Evolutionary conservation across 2,113 vertebrate species (phyloP).

Genomic region (Elaphurus davidianus): DNA sequence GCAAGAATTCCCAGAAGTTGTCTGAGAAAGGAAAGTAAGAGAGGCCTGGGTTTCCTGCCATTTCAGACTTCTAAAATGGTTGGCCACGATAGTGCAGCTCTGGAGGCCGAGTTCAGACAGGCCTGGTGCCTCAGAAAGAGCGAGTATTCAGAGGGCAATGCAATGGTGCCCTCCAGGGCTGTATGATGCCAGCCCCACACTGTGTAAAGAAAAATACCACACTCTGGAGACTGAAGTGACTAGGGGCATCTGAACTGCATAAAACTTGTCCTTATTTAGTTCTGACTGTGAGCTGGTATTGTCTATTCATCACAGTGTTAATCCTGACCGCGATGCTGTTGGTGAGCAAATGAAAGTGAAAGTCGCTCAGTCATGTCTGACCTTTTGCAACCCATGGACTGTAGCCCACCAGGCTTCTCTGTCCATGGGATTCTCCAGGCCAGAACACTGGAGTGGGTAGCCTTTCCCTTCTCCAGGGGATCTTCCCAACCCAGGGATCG

Average conservation of each 20-base stretch:
- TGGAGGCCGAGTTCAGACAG: not conserved
- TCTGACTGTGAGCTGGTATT: not conserved
- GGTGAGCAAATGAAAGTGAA: not conserved
- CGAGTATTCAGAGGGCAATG: not conserved
- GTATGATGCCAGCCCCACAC: fast-evolving
- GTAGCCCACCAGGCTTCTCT: not conserved
- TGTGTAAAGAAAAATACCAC: not conserved
- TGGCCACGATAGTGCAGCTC: not conserved
- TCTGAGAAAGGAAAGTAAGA: not conserved
- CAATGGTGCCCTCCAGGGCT: not conserved
- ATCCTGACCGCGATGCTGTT: not conserved
- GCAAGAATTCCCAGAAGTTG: not conserved
- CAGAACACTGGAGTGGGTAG: not conserved
- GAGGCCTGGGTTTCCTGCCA: not conserved
- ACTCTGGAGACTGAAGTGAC: not conserved
- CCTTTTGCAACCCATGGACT: not conserved
- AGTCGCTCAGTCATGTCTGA: not conserved
- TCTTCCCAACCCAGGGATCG: not conserved
- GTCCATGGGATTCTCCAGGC: not conserved
- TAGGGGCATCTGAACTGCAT: not conserved
- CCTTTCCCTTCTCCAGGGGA: not conserved
- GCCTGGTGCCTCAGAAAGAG: not conserved
- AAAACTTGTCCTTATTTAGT: not conserved
- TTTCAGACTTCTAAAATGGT: not conserved
- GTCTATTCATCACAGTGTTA: not conserved